Percentiles rank a stretch among this genome's conserved stretches.
phyloP scores from a whole-genome alignment of 1,140 invertebrate species.

The Bombus pyrosoma region DNA sequence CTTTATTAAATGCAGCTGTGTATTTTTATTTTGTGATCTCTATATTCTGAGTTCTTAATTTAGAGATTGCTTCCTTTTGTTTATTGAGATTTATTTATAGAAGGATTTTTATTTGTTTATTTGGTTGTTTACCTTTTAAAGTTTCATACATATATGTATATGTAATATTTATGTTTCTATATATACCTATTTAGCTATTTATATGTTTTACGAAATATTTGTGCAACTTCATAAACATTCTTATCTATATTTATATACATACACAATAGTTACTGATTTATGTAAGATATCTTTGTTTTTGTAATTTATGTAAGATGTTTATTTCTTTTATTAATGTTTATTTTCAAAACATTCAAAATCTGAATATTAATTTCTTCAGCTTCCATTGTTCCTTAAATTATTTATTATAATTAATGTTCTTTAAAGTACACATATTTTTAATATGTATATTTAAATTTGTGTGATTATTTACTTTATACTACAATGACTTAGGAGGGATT shows the following conservation, averaged over 20 bases:
- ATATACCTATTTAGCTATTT: neutral
- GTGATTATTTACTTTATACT: too few species aligned
- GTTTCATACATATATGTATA: neutral
- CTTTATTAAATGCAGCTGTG: too few species aligned
- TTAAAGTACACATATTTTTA: neutral
- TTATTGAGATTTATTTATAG: neutral
- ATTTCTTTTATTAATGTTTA: neutral
- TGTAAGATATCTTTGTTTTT: neutral
- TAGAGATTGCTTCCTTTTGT: neutral
- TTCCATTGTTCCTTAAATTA: neutral
- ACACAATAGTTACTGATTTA: neutral
- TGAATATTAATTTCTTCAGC: neutral
- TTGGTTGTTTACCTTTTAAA: neutral
- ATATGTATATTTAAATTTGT: neutral
- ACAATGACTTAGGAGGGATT: neutral
- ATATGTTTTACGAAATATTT: conserved; percentile 23
- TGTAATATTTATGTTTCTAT: neutral
- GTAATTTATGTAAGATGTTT: too few species aligned
- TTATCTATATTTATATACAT: neutral
- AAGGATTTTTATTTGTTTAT: conserved; percentile 4
- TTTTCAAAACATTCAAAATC: neutral
- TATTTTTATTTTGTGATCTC: neutral
- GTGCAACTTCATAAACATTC: neutral
- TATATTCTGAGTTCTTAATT: neutral
- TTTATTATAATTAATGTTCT: neutral